phyloP scores from a whole-genome alignment of 2,888 invertebrate species.

The Temnothorax ravouxi region DNA sequence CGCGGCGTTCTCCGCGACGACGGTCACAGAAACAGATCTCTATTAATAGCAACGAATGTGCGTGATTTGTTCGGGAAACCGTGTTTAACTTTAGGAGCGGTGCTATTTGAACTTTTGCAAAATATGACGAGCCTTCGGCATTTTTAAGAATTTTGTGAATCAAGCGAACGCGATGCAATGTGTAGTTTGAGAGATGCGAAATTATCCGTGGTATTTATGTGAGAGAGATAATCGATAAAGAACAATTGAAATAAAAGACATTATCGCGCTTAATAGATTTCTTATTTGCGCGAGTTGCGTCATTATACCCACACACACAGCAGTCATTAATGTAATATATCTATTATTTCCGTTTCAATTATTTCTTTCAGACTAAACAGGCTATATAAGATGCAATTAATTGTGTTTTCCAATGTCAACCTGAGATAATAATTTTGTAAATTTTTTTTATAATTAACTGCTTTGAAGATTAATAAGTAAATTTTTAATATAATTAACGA shows the following conservation, averaged over 20 bases:
- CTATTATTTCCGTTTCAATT: not conserved
- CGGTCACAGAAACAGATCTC: constrained; percentile 36
- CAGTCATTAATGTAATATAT: not conserved
- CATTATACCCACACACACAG: not conserved
- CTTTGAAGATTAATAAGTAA: not conserved
- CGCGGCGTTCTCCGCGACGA: constrained; percentile 67
- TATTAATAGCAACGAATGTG: constrained; percentile 51
- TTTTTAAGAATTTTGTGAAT: constrained; percentile 5
- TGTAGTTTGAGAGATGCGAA: not conserved
- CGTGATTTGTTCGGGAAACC: constrained; percentile 53
- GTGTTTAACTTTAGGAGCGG: constrained; percentile 13
- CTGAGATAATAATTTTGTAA: not conserved
- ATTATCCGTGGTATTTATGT: not conserved
- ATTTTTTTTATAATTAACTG: not conserved
- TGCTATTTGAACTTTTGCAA: not conserved
- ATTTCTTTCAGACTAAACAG: not conserved
- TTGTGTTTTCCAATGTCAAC: not conserved
- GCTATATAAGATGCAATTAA: not conserved
- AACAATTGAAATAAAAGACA: not conserved
- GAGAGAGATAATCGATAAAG: not conserved
- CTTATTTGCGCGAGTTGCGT: not conserved
- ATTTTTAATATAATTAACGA: not conserved
- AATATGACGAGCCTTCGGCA: constrained; percentile 1
- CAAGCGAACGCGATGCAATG: not conserved
- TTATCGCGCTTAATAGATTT: not conserved